phyloP scores from a whole-genome alignment of 1,140 invertebrate genomes.

The Phocides pigmalion region DNA sequence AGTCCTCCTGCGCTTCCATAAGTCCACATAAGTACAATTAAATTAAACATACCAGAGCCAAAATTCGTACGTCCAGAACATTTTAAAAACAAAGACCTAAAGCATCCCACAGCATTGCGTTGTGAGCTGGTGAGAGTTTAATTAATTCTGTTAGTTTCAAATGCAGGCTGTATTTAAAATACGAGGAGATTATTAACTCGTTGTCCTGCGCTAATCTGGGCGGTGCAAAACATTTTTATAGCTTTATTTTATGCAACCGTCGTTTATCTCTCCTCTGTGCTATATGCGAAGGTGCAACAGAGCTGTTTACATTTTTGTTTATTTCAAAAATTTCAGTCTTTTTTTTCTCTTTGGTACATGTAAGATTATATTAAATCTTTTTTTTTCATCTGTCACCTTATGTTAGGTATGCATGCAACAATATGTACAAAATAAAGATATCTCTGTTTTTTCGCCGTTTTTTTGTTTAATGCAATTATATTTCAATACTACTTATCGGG shows the following conservation, averaged over 20 bases:
- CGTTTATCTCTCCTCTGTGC: background rate
- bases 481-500: no score
- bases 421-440: no score
- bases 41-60: background rate
- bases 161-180: slow-evolving; percentile 18
- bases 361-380: no score
- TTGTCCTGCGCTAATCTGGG: slow-evolving; percentile 1
- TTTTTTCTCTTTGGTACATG: no score
- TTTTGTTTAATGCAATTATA: no score
- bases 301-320: no score
- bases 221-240: background rate
- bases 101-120: background rate
- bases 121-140: slow-evolving; percentile 13
- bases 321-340: no score
- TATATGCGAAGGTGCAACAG: background rate
- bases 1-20: background rate
- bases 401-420: no score
- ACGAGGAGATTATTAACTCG: slow-evolving; percentile 20
- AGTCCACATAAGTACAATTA: background rate
- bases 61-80: background rate
- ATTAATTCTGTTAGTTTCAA: slow-evolving; percentile 20
- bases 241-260: background rate
- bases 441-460: no score
- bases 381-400: no score
- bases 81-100: slow-evolving; percentile 9